Conservation (phyloP, 2,888 invertebrate genomes). For the Phengaris arion region DNA sequence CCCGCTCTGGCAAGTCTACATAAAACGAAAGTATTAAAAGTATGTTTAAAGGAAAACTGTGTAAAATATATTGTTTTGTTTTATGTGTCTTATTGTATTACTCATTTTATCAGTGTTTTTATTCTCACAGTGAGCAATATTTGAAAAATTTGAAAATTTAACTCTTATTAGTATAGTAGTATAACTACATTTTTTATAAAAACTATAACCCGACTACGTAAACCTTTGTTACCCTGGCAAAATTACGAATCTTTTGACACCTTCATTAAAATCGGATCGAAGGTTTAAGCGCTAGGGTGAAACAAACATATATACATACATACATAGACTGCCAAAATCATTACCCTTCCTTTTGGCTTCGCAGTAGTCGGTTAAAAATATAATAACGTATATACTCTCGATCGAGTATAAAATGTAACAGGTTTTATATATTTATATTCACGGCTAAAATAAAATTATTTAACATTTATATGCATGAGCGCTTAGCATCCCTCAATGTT, state of each 20-base stretch:
- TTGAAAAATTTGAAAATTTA: neutral
- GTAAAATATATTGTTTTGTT: slow-evolving; percentile 8
- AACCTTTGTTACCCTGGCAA: no score
- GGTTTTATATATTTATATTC: neutral
- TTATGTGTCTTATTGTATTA: slow-evolving; percentile 2
- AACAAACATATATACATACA: no score
- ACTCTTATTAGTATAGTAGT: no score
- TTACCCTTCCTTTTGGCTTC: no score
- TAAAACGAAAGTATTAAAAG: slow-evolving; percentile 21
- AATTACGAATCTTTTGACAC: no score
- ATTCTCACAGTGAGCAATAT: neutral
- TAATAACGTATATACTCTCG: no score
- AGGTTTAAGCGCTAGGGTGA: no score
- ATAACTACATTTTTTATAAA: no score
- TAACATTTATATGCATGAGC: neutral
- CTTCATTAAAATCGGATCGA: no score
- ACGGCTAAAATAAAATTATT: neutral
- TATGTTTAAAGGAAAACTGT: slow-evolving; percentile 21
- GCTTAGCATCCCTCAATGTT: neutral
- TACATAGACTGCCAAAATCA: no score
- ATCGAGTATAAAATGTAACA: neutral
- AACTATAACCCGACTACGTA: no score
- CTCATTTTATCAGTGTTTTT: neutral
- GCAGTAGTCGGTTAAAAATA: no score
- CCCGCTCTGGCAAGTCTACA: slow-evolving; percentile 7